Percentiles rank a stretch among this genome's conserved stretches.
These are phyloP conservation scores for Toxotes lorentzi DNA, from an alignment of 2,797 vertebrate species.

Conservation along the genomic window DNA sequence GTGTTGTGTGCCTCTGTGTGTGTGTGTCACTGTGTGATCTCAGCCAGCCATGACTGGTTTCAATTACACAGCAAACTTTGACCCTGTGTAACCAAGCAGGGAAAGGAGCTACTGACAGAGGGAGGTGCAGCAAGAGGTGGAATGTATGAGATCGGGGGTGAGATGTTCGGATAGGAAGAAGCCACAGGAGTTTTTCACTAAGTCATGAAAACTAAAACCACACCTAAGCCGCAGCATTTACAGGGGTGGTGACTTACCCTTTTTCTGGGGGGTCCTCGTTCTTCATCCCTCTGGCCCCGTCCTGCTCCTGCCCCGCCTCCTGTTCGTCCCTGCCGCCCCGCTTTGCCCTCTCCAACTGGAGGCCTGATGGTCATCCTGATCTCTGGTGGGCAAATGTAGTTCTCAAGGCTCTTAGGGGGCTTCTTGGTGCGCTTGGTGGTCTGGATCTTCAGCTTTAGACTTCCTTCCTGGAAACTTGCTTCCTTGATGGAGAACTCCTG, in stretches of 20 bases:
- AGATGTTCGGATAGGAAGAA: conserved; percentile 33
- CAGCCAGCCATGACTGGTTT: conserved; percentile 77
- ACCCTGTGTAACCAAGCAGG: conserved; percentile 83
- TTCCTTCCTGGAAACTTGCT: conserved; percentile 97
- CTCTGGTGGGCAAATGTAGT: conserved; percentile 98
- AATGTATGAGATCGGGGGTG: background rate
- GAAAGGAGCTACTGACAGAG: conserved; percentile 56
- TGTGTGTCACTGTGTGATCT: conserved; percentile 71
- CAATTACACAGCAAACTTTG: conserved; percentile 85
- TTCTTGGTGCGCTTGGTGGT: conserved; percentile 98
- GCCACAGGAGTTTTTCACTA: background rate
- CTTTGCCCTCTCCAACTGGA: conserved; percentile 91
- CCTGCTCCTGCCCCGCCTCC: conserved; percentile 68
- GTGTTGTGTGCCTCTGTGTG: conserved; percentile 57
- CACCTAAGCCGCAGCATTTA: background rate
- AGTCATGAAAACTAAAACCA: background rate
- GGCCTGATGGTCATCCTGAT: conserved; percentile 99
- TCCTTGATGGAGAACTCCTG: conserved; percentile 99
- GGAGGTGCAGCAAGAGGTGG: conserved; percentile 42
- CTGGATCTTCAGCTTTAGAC: conserved; percentile 98
- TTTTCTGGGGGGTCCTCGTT: conserved; percentile 93
- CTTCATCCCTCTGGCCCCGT: conserved; percentile 89
- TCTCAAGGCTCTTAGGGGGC: conserved; percentile 98
- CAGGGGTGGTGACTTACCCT: conserved; percentile 86
- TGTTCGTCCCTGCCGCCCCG: conserved; percentile 85